Evolutionary conservation across 2,888 invertebrate genomes (phyloP).

Genomic region (Melipona bicolor): DNA sequence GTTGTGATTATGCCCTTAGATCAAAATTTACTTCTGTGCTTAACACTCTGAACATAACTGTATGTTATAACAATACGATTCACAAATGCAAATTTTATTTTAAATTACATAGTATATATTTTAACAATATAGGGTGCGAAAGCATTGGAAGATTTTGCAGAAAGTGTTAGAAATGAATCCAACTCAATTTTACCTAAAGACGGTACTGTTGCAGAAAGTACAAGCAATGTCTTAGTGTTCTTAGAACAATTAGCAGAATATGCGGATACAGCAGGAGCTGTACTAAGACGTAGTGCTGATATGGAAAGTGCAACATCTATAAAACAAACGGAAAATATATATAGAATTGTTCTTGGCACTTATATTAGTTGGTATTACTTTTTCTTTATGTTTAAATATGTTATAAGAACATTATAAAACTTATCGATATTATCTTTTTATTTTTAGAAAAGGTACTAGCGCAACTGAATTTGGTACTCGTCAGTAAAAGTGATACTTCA

Average conservation of each 20-base stretch:
- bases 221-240: constrained; percentile 97
- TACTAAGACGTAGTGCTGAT: constrained; percentile 84
- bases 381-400: neutral
- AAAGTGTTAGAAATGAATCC: constrained; percentile 91
- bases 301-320: constrained; percentile 86
- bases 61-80: constrained; percentile 82
- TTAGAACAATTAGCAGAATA: constrained; percentile 94
- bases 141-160: constrained; percentile 96
- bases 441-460: constrained; percentile 93
- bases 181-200: constrained; percentile 95
- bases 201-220: constrained; percentile 98
- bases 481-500: constrained; percentile 94
- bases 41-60: constrained; percentile 90
- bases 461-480: constrained; percentile 94
- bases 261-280: constrained; percentile 90
- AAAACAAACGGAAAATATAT: constrained; percentile 86
- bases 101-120: constrained; percentile 1
- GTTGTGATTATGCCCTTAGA: constrained; percentile 89
- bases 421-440: neutral
- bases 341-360: constrained; percentile 89
- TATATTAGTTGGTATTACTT: constrained; percentile 89
- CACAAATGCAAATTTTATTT: neutral
- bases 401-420: neutral
- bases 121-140: constrained; percentile 89
- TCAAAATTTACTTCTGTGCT: constrained; percentile 91